Percentiles rank a stretch among this genome's conserved stretches.
phyloP scores from a whole-genome alignment of 2,888 invertebrate species.

The Phymatocera aterrima region DNA sequence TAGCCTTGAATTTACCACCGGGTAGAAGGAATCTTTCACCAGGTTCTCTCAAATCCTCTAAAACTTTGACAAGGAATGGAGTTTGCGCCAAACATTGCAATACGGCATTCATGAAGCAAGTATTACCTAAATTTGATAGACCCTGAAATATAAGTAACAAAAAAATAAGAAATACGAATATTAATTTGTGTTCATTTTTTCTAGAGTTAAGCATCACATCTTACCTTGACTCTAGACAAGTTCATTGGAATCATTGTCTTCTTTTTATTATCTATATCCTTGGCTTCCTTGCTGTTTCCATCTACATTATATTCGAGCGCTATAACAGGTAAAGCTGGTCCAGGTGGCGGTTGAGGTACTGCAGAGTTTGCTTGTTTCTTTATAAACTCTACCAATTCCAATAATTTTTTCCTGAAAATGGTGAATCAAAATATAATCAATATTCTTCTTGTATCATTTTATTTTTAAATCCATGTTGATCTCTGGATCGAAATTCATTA shows the following conservation, averaged over 20 bases:
- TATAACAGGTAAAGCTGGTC: conserved; percentile 34
- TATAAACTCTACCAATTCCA: conserved; percentile 85
- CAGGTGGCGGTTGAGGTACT: conserved; percentile 60
- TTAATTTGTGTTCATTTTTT: background rate
- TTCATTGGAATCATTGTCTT: conserved; percentile 48
- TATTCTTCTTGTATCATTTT: no score
- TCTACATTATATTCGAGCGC: conserved; percentile 47
- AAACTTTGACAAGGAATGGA: conserved; percentile 84
- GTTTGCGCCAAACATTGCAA: conserved; percentile 95
- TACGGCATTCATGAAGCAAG: conserved; percentile 98
- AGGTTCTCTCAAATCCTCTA: conserved; percentile 82
- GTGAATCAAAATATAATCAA: background rate
- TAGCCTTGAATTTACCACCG: conserved; percentile 81
- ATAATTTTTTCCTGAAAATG: conserved; percentile 79
- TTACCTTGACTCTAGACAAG: conserved; percentile 63
- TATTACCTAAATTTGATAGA: conserved; percentile 94
- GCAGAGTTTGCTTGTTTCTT: conserved; percentile 76
- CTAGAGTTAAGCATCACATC: background rate
- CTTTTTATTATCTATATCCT: conserved; percentile 21
- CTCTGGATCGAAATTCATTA: conserved; percentile 44
- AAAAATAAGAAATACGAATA: background rate
- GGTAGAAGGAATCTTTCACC: conserved; percentile 85
- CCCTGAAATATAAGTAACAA: conserved; percentile 79
- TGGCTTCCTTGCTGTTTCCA: conserved; percentile 20
- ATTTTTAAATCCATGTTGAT: background rate